Conservation (phyloP, 2,797 vertebrate genomes). For the Scyliorhinus canicula region DNA sequence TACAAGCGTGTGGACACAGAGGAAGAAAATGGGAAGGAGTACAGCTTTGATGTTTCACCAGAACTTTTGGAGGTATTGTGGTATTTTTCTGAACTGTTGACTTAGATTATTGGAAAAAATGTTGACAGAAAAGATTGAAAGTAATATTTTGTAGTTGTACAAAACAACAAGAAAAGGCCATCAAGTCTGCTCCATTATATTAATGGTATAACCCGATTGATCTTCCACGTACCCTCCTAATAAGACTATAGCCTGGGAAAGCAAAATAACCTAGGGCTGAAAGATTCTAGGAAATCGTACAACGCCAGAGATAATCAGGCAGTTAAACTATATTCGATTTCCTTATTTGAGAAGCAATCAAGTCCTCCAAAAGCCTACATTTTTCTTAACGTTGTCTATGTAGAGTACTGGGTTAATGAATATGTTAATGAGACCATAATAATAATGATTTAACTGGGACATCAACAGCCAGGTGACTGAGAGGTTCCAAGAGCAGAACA, state of each 20-base stretch:
- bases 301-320: neutral
- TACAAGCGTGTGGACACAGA: conserved; percentile 94
- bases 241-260: neutral
- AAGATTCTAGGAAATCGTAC: neutral
- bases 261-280: neutral
- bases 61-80: conserved; percentile 68
- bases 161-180: neutral
- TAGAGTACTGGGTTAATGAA: too few relatives aligned
- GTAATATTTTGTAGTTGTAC: neutral
- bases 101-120: neutral
- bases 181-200: neutral
- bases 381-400: neutral
- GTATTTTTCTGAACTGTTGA: neutral
- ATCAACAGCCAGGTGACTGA: too few relatives aligned
- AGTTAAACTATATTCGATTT: neutral
- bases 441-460: too few relatives aligned
- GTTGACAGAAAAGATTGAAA: neutral
- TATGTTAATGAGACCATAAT: too few relatives aligned
- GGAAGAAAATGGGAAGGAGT: conserved; percentile 89
- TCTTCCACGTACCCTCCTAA: neutral
- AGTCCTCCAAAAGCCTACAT: neutral
- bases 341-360: neutral
- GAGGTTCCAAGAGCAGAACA: too few relatives aligned
- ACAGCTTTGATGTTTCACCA: conserved; percentile 90
- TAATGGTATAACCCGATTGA: neutral